Evolutionary conservation across 2,888 invertebrate genomes (phyloP).

Genomic region (Synergus laeviventris): DNA sequence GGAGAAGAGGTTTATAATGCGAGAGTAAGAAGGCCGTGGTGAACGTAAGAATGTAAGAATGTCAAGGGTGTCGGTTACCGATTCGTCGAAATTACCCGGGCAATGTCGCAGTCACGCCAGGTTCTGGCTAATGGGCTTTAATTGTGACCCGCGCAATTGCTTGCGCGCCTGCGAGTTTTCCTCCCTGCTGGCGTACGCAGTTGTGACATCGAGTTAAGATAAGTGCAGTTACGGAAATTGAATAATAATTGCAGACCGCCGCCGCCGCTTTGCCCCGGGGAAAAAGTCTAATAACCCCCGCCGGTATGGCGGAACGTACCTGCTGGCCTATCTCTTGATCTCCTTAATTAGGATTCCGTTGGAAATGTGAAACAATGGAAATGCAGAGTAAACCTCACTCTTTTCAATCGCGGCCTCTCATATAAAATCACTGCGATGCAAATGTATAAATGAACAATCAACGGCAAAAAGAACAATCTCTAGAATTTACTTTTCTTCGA

Average conservation of each 20-base stretch:
- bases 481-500: neutral
- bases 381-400: neutral
- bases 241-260: conserved; percentile 70
- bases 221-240: conserved; percentile 71
- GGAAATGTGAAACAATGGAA: conserved; percentile 63
- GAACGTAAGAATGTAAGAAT: conserved; percentile 63
- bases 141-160: conserved; percentile 66
- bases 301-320: conserved; percentile 47
- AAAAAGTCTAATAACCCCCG: conserved; percentile 59
- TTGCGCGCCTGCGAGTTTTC: conserved; percentile 43
- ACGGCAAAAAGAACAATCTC: neutral
- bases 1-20: neutral
- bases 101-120: conserved; percentile 64
- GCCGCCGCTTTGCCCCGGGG: conserved; percentile 47
- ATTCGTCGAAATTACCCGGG: conserved; percentile 59
- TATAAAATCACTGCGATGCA: neutral
- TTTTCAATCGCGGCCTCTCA: conserved; percentile 1
- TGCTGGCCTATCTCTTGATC: conserved; percentile 62
- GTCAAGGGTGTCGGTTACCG: conserved; percentile 68
- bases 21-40: conserved; percentile 44
- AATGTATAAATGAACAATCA: neutral
- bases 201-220: conserved; percentile 71
- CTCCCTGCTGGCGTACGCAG: conserved; percentile 52
- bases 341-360: conserved; percentile 69
- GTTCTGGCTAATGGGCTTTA: conserved; percentile 71